Evolutionary conservation across 2,113 vertebrate species (phyloP).

Genomic region (Porphyrio hochstetteri): DNA sequence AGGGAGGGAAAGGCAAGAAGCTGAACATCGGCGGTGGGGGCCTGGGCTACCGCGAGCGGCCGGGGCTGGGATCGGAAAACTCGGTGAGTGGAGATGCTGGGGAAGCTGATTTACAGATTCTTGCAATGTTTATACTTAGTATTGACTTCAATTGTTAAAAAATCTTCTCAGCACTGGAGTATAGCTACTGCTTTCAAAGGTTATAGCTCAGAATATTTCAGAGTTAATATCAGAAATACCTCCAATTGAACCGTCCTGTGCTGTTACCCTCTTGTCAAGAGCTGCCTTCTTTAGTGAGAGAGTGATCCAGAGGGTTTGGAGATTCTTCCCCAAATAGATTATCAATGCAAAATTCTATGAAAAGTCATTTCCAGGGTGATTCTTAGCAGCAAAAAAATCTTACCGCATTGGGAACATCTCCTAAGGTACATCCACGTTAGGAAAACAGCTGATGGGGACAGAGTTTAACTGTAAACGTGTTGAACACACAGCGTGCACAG

Average conservation of each 20-base stretch:
- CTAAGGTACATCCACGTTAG: not conserved
- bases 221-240: not conserved
- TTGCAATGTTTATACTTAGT: not conserved
- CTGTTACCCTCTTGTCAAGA: not conserved
- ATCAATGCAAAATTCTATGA: not conserved
- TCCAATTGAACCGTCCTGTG: not conserved
- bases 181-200: not conserved
- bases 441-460: not conserved
- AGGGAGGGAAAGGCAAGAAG: slow-evolving; percentile 95
- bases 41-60: slow-evolving; percentile 93
- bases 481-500: not conserved
- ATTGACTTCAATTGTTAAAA: not conserved
- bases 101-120: not conserved
- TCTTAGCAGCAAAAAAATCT: not conserved
- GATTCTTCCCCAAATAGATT: not conserved
- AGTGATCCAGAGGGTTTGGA: not conserved
- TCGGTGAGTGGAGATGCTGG: slow-evolving; percentile 79
- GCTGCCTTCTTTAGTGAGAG: not conserved
- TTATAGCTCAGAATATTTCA: not conserved
- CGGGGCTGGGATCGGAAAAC: slow-evolving; percentile 92
- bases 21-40: slow-evolving; percentile 96
- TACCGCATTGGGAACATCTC: not conserved
- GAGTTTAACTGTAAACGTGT: not conserved
- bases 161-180: not conserved
- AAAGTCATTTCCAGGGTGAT: not conserved